Base-by-base conservation (phyloP, 2,888 invertebrate genomes). In the Synergus gifuensis region DNA sequence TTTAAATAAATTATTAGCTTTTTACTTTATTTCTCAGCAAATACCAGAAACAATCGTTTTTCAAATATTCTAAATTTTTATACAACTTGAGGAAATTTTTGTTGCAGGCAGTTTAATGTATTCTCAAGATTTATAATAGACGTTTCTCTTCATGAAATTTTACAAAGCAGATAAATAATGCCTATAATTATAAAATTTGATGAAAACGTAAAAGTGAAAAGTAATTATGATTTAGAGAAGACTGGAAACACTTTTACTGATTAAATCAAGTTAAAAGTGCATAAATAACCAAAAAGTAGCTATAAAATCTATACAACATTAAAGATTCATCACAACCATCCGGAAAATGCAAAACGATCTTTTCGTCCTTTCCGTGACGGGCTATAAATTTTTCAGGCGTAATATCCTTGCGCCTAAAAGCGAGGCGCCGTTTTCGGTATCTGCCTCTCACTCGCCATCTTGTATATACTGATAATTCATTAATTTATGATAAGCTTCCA, bases 401-500 rank as follows among this genome's bases (percentile, higher is more conserved):
- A 85, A 85, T 85, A 86, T 87, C 83, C 87, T 84, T 84, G 85
- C 81, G 78, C 64, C 79, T 78, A 81, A 82, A 83, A 79, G 83
- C 81, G 82, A 84, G 83, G 81, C 78, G 81, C 84, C 83, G 79
- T 79, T 79, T 83, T 80, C 79, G 80, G 82, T 79, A 81, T 81
- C 82, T 81, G 81, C 83, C 79, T 83, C 81, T 73, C 78, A 79
- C 83, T 79, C 81, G 83, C 81, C 79, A 85, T 81, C 82, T 82
- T 82, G 84, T 85, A 85, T 73, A 73, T 85, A 85, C 87, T 89
- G 88, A 90, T 90, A 89, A 90, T 90, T 90, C 90, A 90, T 91
- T 91, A 90, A 91, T 91, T 90, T 90, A 90, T 90, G 89, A 91
- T 91, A 90, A 91, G 90, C 89, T 87, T 86, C 87, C 83, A 73